phyloP scores from a whole-genome alignment of 2,888 invertebrate species.

The Miltochrista miniata region DNA sequence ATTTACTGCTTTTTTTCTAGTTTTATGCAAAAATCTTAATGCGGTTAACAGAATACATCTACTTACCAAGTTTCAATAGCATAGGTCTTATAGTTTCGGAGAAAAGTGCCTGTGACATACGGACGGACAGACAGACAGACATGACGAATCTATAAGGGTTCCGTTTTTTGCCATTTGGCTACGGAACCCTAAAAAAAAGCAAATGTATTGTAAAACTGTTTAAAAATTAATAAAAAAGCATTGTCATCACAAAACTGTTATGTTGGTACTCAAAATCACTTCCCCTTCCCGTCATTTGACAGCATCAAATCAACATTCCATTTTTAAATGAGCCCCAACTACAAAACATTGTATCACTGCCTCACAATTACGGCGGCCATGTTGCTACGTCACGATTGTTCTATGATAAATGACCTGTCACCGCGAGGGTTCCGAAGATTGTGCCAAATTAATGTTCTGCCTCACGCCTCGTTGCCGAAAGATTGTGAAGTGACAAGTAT shows the following conservation, averaged over 20 bases:
- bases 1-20: too few species aligned
- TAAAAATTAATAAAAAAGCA: too few species aligned
- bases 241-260: not conserved
- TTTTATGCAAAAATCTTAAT: too few species aligned
- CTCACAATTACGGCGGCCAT: slow-evolving; percentile 39
- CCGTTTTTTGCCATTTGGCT: too few species aligned
- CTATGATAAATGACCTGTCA: slow-evolving; percentile 49
- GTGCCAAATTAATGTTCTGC: slow-evolving; percentile 55
- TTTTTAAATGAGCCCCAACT: slow-evolving; percentile 18
- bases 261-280: not conserved
- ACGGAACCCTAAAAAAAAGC: too few species aligned
- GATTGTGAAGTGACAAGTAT: slow-evolving; percentile 17
- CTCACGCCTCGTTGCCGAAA: slow-evolving; percentile 46
- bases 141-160: too few species aligned
- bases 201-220: too few species aligned
- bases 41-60: too few species aligned
- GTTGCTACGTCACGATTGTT: slow-evolving; percentile 35
- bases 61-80: too few species aligned
- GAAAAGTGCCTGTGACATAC: too few species aligned
- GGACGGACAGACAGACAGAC: too few species aligned
- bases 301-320: slow-evolving; percentile 13
- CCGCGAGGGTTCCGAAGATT: slow-evolving; percentile 45
- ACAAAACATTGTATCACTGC: slow-evolving; percentile 30
- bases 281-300: slow-evolving; percentile 1
- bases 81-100: too few species aligned